Base-by-base conservation (phyloP, 2,113 vertebrate genomes). In the Gracilinanus agilis region DNA sequence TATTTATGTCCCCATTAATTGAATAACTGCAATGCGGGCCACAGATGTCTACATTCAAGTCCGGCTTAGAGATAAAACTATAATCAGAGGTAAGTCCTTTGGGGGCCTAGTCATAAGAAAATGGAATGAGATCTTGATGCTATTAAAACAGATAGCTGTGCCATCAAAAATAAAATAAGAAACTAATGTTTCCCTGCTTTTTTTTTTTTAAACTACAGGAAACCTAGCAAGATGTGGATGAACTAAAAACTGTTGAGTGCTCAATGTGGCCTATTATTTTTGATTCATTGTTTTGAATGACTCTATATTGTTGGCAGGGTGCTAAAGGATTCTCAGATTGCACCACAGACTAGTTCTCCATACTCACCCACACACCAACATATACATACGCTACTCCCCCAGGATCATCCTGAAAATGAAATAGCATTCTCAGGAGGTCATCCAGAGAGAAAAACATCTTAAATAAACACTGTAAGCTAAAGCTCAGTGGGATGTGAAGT, bases 401-500 rank as follows among this genome's bases (percentile, higher is more conserved):
- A 53, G 44, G 44, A 90, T 16, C 34, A 90, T 55, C 53, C 24
- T 55, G 49, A 92, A 95, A 96, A 93, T 90, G 13, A 96, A 94
- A 92, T 49, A 27, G 7, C 6, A 27, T 96, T 91, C 90, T 95
- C 53, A 55, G 93, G 91, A 95, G 55, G 49, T 53, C 96, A 95
- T 91, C 91, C 95, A 95, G 75, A 49, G 56, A 93, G 90, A 40
- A 90, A 94, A 94, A 56, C 24, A 92, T 92, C 94, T 93, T 88
- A 94, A 96, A 95, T 92, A 53, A 2, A 91, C 9, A 95, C 75
- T 89, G n/a, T 58, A 55, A 4, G 34, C 89, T 92, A 90, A 93
- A 97, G 88, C 27, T 94, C 93, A 89, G 9, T 34, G 16, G 95
- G 53, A 91, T 90, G 53, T 91, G 58, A 96, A 94, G 89, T 93